Conservation (phyloP, 2,797 vertebrate species). For the Synaphobranchus kaupii region DNA sequence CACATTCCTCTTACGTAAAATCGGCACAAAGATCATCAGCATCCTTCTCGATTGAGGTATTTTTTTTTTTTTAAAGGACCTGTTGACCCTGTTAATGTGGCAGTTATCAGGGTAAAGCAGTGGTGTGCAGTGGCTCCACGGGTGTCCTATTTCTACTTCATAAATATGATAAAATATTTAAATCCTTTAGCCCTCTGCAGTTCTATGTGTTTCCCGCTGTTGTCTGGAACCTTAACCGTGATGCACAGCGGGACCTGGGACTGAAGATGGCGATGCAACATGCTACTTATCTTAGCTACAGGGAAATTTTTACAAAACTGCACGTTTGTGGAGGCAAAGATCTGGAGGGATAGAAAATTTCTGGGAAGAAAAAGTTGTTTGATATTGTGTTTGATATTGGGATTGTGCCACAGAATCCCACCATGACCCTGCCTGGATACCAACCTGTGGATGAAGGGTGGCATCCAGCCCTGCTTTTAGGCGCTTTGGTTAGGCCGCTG, state of each 20-base stretch:
- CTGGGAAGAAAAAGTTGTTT: background rate
- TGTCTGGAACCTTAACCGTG: background rate
- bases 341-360: background rate
- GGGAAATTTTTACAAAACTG: background rate
- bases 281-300: background rate
- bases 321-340: background rate
- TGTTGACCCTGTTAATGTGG: background rate
- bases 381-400: background rate
- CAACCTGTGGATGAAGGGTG: constrained; percentile 18
- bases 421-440: background rate
- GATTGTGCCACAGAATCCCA: background rate
- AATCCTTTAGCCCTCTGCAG: background rate
- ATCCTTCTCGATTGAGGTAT: background rate
- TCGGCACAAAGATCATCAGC: background rate
- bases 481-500: constrained; percentile 70
- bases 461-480: constrained; percentile 25
- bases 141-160: background rate
- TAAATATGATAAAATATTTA: constrained; percentile 9
- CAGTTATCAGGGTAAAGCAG: background rate
- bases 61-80: background rate
- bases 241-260: background rate
- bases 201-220: background rate
- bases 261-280: background rate
- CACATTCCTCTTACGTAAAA: background rate
- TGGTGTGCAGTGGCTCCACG: background rate